Evolutionary conservation across 64 coral and sea anemone species (phyloP).

Genomic region (Actinia tenebrosa): DNA sequence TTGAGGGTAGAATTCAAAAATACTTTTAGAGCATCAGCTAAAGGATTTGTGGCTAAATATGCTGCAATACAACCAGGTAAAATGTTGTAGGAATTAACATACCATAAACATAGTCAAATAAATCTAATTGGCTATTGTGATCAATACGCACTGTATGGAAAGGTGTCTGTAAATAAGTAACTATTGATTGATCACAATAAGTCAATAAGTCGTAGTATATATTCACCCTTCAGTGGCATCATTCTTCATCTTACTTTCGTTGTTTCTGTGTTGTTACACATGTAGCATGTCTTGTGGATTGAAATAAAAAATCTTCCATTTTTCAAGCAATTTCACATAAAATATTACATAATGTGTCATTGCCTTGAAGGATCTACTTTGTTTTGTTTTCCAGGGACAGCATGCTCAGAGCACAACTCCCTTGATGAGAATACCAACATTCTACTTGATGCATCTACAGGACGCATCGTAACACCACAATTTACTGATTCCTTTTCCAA

Average conservation of each 20-base stretch:
- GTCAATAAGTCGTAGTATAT: too few species aligned
- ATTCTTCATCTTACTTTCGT: too few species aligned
- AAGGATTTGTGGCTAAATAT: conserved; percentile 31
- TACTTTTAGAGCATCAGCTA: not conserved
- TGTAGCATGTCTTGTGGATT: too few species aligned
- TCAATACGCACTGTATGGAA: too few species aligned
- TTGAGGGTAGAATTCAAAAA: conserved; percentile 26
- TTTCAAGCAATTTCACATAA: too few species aligned
- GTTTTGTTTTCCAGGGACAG: not conserved
- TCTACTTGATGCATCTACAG: not conserved
- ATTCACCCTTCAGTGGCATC: too few species aligned
- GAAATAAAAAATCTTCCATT: too few species aligned
- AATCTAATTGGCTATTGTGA: too few species aligned
- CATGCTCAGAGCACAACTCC: conserved; percentile 7
- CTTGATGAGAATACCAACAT: conserved; percentile 33
- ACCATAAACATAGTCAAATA: too few species aligned
- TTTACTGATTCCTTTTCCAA: not conserved
- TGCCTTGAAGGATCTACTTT: not conserved
- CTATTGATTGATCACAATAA: too few species aligned
- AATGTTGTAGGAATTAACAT: not conserved
- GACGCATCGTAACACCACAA: not conserved
- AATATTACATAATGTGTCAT: not conserved
- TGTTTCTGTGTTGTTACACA: too few species aligned
- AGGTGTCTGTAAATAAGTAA: too few species aligned
- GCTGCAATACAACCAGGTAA: conserved; percentile 21